A percentile compares a stretch with the other conserved stretches of the same genome.
These are phyloP conservation scores for Harmothoe impar DNA, from an alignment of 2,888 invertebrate species.

Conservation along the genomic window DNA sequence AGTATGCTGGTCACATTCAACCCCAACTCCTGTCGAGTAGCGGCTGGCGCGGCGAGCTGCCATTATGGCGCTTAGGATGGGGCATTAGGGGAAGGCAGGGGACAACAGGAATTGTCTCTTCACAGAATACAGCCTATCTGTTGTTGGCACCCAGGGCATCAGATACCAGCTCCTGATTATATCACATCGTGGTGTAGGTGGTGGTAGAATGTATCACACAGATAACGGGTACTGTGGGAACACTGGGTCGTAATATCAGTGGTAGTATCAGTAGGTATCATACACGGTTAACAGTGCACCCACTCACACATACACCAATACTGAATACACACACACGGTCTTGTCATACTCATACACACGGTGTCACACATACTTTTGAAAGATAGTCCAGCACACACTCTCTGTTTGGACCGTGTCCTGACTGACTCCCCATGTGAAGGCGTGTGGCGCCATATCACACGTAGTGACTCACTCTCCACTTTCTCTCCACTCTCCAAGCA, in stretches of 20 bases:
- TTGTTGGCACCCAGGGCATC: neutral
- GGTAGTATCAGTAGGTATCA: too few species aligned
- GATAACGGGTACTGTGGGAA: too few species aligned
- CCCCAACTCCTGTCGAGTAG: neutral
- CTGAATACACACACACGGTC: slow-evolving; percentile 3
- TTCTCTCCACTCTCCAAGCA: neutral
- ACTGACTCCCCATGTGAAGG: neutral
- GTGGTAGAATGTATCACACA: too few species aligned
- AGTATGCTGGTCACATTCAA: slow-evolving; percentile 31
- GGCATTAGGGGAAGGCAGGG: neutral
- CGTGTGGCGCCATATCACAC: slow-evolving; percentile 28
- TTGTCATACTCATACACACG: neutral
- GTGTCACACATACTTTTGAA: neutral
- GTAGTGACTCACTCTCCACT: slow-evolving; percentile 41
- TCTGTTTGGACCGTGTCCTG: neutral
- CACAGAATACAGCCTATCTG: neutral
- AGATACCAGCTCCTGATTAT: neutral
- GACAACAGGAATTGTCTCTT: neutral
- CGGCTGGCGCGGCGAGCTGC: neutral
- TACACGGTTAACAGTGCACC: too few species aligned
- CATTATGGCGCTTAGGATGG: slow-evolving; percentile 17
- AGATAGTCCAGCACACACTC: neutral
- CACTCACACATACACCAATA: too few species aligned
- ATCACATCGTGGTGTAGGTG: too few species aligned
- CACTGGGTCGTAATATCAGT: too few species aligned